Evolutionary conservation across 2,888 invertebrate species (phyloP).

Genomic region (Tillus elongatus): DNA sequence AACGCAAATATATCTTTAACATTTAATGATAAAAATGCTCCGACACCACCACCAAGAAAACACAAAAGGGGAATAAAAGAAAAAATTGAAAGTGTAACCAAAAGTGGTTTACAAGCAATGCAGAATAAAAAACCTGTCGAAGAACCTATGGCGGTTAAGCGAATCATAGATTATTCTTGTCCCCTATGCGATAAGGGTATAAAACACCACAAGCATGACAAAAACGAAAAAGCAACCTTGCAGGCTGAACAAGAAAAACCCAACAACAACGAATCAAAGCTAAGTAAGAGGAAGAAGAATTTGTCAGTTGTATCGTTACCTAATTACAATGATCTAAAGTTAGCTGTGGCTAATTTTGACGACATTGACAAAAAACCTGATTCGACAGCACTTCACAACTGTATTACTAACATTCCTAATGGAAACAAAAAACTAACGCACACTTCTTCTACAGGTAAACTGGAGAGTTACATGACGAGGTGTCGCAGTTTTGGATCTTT

Average conservation of each 20-base stretch:
- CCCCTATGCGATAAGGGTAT: slow-evolving; percentile 36
- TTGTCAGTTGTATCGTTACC: slow-evolving; percentile 47
- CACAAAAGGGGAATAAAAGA: slow-evolving; percentile 36
- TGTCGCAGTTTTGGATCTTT: slow-evolving; percentile 44
- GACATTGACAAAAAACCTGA: slow-evolving; percentile 26
- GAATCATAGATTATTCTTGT: slow-evolving; percentile 37
- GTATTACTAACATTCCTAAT: slow-evolving; percentile 31
- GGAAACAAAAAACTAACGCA: slow-evolving; percentile 31
- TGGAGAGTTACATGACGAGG: slow-evolving; percentile 43
- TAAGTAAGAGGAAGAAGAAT: slow-evolving; percentile 40
- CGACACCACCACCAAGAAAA: slow-evolving; percentile 40
- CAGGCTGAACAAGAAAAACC: slow-evolving; percentile 12
- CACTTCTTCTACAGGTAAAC: slow-evolving; percentile 35
- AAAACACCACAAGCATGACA: slow-evolving; percentile 27
- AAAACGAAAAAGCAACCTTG: slow-evolving; percentile 12
- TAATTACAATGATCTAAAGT: slow-evolving; percentile 45
- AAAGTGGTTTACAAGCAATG: slow-evolving; percentile 33
- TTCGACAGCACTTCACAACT: slow-evolving; percentile 25
- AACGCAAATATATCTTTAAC: slow-evolving; percentile 36
- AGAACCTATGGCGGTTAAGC: slow-evolving; percentile 37
- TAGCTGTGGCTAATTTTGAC: slow-evolving; percentile 33
- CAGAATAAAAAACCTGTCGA: slow-evolving; percentile 26
- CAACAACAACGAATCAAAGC: slow-evolving; percentile 20
- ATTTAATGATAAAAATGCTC: slow-evolving; percentile 34
- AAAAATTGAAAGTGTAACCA: slow-evolving; percentile 36